A percentile compares a stretch with the other conserved stretches of the same genome.
Conservation (phyloP, 2,113 vertebrate genomes). For the Tyto alba region DNA sequence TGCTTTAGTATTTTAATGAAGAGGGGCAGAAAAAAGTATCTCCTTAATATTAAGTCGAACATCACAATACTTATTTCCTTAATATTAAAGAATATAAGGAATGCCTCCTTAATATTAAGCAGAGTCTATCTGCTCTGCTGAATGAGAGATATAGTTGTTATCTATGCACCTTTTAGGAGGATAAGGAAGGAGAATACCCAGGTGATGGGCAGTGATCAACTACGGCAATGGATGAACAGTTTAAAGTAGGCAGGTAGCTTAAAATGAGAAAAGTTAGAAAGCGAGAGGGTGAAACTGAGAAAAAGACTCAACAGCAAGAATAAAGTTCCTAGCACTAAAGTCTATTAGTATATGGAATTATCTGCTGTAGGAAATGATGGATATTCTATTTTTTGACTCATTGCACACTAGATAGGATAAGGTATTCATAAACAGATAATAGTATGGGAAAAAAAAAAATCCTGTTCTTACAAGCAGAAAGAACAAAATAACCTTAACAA, state of each 20-base stretch:
- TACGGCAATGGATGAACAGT: not conserved
- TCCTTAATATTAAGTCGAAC: not conserved
- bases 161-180: not conserved
- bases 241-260: not conserved
- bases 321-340: not conserved
- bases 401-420: not conserved
- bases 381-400: not conserved
- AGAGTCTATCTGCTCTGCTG: not conserved
- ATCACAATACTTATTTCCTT: not conserved
- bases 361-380: not conserved
- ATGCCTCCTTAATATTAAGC: not conserved
- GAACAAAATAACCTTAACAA: constrained; percentile 28
- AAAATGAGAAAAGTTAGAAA: not conserved
- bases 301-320: not conserved
- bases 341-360: not conserved
- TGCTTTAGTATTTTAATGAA: not conserved
- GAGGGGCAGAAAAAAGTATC: not conserved
- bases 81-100: not conserved
- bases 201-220: not conserved
- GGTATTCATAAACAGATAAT: not conserved
- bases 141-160: not conserved
- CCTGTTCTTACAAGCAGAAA: not conserved
- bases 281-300: not conserved
- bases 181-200: not conserved
- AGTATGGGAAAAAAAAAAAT: not conserved